Evolutionary conservation across 92 coral and sea anemone genomes (phyloP).

Genomic region (Diadumene lineata): DNA sequence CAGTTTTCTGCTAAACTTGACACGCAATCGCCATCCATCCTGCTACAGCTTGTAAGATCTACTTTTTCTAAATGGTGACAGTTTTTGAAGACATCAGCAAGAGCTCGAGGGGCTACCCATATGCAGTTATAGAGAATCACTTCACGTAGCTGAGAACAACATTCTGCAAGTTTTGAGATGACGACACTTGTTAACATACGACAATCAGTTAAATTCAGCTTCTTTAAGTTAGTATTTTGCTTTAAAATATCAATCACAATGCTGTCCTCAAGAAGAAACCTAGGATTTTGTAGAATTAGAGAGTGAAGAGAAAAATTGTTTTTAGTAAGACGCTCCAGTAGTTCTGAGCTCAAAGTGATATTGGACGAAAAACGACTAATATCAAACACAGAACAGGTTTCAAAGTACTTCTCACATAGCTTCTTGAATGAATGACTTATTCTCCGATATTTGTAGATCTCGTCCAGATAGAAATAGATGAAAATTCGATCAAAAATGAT

Average conservation of each 20-base stretch:
- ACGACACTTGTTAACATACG: conserved; percentile 33
- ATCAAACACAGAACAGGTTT: neutral
- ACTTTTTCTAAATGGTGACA: conserved; percentile 19
- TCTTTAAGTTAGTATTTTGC: conserved; percentile 23
- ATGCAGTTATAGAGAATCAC: conserved; percentile 11
- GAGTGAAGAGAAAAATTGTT: conserved; percentile 12
- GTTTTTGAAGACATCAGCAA: conserved; percentile 5
- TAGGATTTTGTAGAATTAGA: conserved; percentile 26
- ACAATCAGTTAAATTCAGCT: conserved; percentile 30
- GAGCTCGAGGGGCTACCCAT: conserved; percentile 29
- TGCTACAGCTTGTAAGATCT: conserved; percentile 19
- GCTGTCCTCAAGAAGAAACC: conserved; percentile 22
- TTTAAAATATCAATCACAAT: conserved; percentile 21
- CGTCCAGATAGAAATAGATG: conserved; percentile 15
- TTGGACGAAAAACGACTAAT: conserved; percentile 5
- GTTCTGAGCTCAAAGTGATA: neutral
- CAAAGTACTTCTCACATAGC: conserved; percentile 12
- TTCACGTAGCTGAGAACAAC: conserved; percentile 23
- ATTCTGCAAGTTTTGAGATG: conserved; percentile 21
- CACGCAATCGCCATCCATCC: conserved; percentile 15
- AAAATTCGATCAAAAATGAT: conserved; percentile 32
- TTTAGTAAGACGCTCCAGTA: conserved; percentile 18
- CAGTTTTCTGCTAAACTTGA: conserved; percentile 11
- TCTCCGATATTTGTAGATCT: conserved; percentile 36
- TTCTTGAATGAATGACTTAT: conserved; percentile 17